Evolutionary conservation across 2,113 vertebrate species (phyloP).

Genomic region (Pteropus alecto): DNA sequence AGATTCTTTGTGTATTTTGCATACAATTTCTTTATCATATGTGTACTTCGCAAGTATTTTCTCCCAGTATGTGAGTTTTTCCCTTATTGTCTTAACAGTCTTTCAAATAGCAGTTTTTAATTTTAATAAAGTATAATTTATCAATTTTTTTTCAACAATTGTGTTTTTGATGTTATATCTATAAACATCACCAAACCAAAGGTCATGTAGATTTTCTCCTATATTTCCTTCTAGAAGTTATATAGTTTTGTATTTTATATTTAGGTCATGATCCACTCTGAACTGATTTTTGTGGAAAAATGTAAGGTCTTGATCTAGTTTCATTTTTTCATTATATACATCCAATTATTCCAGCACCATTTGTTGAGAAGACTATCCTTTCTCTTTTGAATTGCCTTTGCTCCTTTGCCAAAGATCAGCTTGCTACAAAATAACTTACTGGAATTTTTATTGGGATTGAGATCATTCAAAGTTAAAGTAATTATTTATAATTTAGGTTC

Average conservation of each 20-base stretch:
- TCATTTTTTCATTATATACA: too few species aligned
- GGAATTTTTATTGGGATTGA: too few species aligned
- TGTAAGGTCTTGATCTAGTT: too few species aligned
- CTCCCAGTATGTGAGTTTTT: not conserved
- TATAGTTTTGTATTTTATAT: not conserved
- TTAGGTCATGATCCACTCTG: too few species aligned
- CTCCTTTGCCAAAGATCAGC: too few species aligned
- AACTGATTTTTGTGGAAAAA: too few species aligned
- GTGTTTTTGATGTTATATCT: not conserved
- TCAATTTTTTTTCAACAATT: not conserved
- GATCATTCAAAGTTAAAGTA: too few species aligned
- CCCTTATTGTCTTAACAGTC: not conserved
- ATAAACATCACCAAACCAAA: not conserved
- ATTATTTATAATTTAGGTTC: too few species aligned
- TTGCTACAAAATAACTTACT: too few species aligned
- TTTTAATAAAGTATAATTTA: not conserved
- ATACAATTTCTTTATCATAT: not conserved
- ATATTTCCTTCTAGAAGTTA: not conserved
- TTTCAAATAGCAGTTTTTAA: not conserved
- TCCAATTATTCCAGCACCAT: too few species aligned
- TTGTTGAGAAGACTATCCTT: too few species aligned
- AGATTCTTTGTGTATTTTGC: not conserved
- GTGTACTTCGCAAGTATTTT: not conserved
- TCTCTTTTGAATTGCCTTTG: too few species aligned
- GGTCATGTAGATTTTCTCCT: not conserved